phyloP scores from a whole-genome alignment of 2,888 invertebrate species.

The Drosophila quinaria region DNA sequence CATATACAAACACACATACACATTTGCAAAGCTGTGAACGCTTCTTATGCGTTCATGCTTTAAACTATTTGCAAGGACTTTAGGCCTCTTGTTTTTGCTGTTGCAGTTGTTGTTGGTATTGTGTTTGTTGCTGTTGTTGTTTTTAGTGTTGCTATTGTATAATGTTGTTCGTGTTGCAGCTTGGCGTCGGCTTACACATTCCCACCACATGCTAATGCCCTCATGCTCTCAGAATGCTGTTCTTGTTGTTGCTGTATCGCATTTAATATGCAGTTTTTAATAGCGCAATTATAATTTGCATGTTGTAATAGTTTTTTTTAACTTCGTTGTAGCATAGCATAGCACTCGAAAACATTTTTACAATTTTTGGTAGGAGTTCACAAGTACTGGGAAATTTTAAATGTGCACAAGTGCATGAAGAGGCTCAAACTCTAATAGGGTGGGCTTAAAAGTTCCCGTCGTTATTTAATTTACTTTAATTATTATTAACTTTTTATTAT shows the following conservation, averaged over 20 bases:
- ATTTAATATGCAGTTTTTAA: constrained; percentile 80
- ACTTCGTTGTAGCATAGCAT: constrained; percentile 26
- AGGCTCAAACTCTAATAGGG: background rate
- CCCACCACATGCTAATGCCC: constrained; percentile 48
- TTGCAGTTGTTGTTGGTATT: background rate
- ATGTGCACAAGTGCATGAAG: constrained; percentile 13
- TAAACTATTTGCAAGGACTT: constrained; percentile 55
- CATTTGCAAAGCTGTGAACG: constrained; percentile 5
- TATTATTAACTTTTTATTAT: background rate
- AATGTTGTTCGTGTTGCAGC: constrained; percentile 48
- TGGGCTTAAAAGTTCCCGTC: constrained; percentile 5
- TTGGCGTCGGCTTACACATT: constrained; percentile 67
- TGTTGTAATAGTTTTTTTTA: constrained; percentile 70
- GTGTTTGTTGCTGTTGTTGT: background rate
- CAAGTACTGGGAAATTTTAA: constrained; percentile 27
- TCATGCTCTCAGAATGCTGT: constrained; percentile 13
- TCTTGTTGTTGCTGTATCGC: constrained; percentile 60
- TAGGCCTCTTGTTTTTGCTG: constrained; percentile 16
- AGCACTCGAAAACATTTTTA: constrained; percentile 41
- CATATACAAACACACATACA: background rate
- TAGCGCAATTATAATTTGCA: constrained; percentile 81
- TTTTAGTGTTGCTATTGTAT: constrained; percentile 22
- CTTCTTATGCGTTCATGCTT: constrained; percentile 57
- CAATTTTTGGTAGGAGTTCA: background rate
- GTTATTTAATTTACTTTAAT: constrained; percentile 2